These are phyloP conservation scores for Orthonychiurus folsomi DNA, from an alignment of 2,888 invertebrate genomes.

Conservation along the genomic window DNA sequence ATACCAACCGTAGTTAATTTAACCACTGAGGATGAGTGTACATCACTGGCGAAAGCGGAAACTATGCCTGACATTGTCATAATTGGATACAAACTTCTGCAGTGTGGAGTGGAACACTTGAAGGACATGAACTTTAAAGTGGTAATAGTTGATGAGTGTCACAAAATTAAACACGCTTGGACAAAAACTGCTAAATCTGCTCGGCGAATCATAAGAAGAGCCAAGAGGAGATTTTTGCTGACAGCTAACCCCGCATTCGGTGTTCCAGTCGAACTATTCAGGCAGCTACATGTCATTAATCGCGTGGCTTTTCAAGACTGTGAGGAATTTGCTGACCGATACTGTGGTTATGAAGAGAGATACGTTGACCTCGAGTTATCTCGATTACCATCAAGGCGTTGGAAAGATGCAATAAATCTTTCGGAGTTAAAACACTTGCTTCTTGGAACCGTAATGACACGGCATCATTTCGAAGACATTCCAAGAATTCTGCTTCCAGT, in stretches of 20 bases:
- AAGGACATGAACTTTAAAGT: conserved; percentile 2
- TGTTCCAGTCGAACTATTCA: conserved; percentile 8
- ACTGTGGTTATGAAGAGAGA: neutral
- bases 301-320: neutral
- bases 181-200: conserved; percentile 4
- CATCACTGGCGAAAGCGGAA: neutral
- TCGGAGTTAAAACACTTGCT: neutral
- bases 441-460: conserved; percentile 1
- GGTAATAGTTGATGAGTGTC: conserved; percentile 5
- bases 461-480: neutral
- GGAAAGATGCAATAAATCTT: conserved; percentile 6
- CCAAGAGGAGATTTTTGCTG: conserved; percentile 4
- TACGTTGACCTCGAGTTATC: neutral
- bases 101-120: neutral
- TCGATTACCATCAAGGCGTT: neutral
- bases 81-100: conserved; percentile 4
- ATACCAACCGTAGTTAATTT: neutral
- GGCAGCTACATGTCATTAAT: conserved; percentile 6
- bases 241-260: conserved; percentile 8
- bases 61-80: neutral
- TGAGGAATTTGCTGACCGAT: conserved; percentile 1
- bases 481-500: neutral
- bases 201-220: neutral
- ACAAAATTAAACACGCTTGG: conserved; percentile 4
- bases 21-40: neutral